Evolutionary conservation across 2,113 vertebrate species (phyloP).

Genomic region (Catharus bicknelli): DNA sequence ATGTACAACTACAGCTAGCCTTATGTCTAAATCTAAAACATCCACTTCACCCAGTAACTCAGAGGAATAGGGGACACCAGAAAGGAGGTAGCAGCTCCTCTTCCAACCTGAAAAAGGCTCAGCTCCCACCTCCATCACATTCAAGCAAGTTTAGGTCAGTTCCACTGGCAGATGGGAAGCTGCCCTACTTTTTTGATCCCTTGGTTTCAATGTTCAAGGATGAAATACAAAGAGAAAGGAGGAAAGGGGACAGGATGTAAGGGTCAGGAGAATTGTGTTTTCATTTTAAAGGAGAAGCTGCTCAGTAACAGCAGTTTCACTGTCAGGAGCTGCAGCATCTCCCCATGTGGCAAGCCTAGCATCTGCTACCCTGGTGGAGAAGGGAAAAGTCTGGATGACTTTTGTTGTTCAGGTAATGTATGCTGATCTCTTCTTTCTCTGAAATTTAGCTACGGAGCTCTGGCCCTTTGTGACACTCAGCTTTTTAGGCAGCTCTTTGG

Average conservation of each 20-base stretch:
- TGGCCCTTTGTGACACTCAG: background rate
- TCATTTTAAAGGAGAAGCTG: background rate
- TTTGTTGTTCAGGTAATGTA: background rate
- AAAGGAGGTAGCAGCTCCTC: background rate
- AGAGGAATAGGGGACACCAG: background rate
- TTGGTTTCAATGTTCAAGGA: background rate
- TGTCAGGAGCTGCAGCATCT: background rate
- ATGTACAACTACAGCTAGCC: background rate
- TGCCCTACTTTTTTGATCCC: background rate
- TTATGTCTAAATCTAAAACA: background rate
- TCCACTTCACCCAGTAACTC: background rate
- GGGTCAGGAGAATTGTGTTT: background rate
- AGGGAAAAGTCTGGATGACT: background rate
- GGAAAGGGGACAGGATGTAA: background rate
- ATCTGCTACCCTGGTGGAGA: background rate
- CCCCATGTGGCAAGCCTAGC: background rate
- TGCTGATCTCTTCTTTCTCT: background rate
- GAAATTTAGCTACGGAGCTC: background rate
- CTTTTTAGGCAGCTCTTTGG: background rate
- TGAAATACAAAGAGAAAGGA: background rate
- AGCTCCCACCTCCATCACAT: rapidly evolving
- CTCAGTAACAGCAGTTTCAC: background rate
- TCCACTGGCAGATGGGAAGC: background rate
- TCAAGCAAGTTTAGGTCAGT: background rate
- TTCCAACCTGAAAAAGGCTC: background rate